Evolutionary conservation across 2,797 vertebrate genomes (phyloP).

Genomic region (Sternotherus odoratus): DNA sequence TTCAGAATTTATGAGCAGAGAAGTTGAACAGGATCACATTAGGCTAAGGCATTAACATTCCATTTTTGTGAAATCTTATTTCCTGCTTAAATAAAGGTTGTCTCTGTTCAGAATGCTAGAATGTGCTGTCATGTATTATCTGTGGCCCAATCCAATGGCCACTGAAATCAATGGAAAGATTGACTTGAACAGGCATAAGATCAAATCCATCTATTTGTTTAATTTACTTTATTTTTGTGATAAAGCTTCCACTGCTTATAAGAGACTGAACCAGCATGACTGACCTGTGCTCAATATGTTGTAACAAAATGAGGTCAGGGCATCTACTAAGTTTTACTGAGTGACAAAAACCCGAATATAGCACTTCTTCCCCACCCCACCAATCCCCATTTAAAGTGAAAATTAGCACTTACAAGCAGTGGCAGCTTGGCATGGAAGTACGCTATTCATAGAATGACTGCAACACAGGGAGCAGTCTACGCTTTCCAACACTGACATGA

Average conservation of each 20-base stretch:
- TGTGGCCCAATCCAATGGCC: background rate
- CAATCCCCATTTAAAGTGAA: background rate
- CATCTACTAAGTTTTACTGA: background rate
- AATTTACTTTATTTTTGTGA: background rate
- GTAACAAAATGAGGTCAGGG: background rate
- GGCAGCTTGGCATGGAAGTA: background rate
- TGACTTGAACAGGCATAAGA: background rate
- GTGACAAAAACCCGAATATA: background rate
- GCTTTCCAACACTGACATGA: background rate
- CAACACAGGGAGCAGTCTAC: background rate
- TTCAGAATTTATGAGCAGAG: background rate
- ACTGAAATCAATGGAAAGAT: background rate
- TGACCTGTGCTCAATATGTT: background rate
- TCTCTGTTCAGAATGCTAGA: background rate
- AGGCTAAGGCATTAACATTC: background rate
- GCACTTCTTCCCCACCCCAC: background rate
- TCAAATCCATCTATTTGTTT: background rate
- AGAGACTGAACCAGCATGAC: background rate
- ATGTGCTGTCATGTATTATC: background rate
- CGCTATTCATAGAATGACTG: background rate
- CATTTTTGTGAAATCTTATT: background rate
- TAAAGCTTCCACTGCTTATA: background rate
- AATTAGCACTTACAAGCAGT: background rate
- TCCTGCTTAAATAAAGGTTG: constrained; percentile 4
- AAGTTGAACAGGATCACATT: background rate